Evolutionary conservation across 2,797 vertebrate genomes (phyloP), one percentile per base, ranked within the genome.

Genomic region (Falco columbarius): DNA sequence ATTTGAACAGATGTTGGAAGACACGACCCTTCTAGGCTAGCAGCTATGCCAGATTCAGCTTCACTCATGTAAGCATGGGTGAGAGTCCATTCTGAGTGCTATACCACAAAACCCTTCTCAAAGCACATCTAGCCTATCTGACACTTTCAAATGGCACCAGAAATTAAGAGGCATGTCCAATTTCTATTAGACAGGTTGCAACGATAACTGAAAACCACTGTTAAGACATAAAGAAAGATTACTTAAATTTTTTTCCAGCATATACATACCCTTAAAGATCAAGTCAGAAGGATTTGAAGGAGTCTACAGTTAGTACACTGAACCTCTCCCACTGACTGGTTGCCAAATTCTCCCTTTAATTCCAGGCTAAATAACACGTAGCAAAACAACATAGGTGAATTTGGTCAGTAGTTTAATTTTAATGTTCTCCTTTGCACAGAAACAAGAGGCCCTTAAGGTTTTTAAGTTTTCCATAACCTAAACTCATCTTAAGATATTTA

Each of bases 311-410:
- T 24, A 84, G 59, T 22, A 71, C 72, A 66, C 62, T 62, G 51
- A 90, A 73, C 26, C 18, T 83, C 27, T 94, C 58, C 20, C 40
- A 55, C 59, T 42, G 52, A 73, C 36, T 49, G 36, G 23, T 40
- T 85, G 68, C 77, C 90, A 95, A 93, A 81, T 21, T 85, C 42
- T 72, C 61, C 52, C 58, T 79, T 47, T 34, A 86, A 58, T 51
- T 90, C 63, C 65, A 95, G 81, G 73, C 68, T 82, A 86, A 91
- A 61, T 56, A 88, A 73, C 36, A 34, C 3, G 32, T 5, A 90
- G 56, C 56, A 94, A 93, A 97, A 90, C 67, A 89, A 82, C 52
- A 68, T 2, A 68, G 36, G 56, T 92, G 63, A 91, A 51, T 75
- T 93, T 77, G 23, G 22, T 83, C 70, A 94, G 27, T 84, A 42